Evolutionary conservation across 2,113 vertebrate genomes (phyloP).

Genomic region (Stigmatopora argus): DNA sequence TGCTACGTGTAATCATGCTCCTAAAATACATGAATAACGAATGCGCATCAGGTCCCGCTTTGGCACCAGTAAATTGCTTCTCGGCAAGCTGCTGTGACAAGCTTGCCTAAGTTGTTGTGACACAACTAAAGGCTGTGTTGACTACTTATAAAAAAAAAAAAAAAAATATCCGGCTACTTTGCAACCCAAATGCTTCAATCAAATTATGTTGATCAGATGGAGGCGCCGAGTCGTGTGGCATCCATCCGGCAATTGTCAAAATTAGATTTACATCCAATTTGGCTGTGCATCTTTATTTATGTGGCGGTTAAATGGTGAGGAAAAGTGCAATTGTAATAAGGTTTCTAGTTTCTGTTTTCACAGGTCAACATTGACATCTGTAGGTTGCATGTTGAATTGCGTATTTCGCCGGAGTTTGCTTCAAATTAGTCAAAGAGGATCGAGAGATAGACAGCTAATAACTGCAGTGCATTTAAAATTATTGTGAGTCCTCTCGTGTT

Average conservation of each 20-base stretch:
- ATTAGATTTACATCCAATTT: conserved; percentile 8
- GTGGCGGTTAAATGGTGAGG: not conserved
- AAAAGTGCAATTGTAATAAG: not conserved
- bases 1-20: conserved; percentile 17
- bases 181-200: conserved; percentile 4
- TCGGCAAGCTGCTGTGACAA: conserved; percentile 4
- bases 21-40: conserved; percentile 31
- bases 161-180: not conserved
- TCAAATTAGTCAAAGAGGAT: not conserved
- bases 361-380: conserved; percentile 49
- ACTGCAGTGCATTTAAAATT: not conserved
- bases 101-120: conserved; percentile 8
- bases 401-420: not conserved
- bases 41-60: conserved; percentile 2
- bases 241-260: conserved; percentile 1
- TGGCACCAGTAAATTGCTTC: conserved; percentile 15
- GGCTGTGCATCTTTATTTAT: conserved; percentile 19
- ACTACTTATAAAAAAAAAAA: not conserved
- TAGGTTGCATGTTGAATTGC: conserved; percentile 24
- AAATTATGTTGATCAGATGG: conserved; percentile 3
- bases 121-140: conserved; percentile 6
- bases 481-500: not conserved
- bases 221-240: not conserved
- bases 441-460: not conserved
- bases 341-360: conserved; percentile 9